These are phyloP conservation scores for Drosophila melanosoma DNA, from an alignment of 2,888 invertebrate species.

Conservation along the genomic window DNA sequence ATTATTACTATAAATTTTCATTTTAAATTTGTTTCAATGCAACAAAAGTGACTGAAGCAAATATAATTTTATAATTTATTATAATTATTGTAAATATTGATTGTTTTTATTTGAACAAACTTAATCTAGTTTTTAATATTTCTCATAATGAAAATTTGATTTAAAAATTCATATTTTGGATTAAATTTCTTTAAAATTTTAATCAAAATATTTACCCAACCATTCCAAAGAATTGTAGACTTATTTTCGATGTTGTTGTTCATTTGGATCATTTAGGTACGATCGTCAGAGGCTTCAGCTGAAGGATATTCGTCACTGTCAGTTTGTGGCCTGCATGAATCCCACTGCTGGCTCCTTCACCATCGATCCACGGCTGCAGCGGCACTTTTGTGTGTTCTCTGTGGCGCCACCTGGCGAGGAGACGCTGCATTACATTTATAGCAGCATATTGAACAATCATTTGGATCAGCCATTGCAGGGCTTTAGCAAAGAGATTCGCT, in stretches of 20 bases:
- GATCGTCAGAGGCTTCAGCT: conserved; percentile 92
- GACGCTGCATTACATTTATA: conserved; percentile 93
- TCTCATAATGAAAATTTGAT: neutral
- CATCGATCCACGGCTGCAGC: conserved; percentile 95
- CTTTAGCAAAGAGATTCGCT: conserved; percentile 86
- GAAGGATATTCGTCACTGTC: conserved; percentile 97
- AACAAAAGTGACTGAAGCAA: neutral
- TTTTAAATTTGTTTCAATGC: neutral
- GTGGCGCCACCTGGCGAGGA: conserved; percentile 93
- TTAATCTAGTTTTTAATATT: neutral
- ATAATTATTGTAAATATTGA: neutral
- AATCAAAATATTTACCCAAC: no score
- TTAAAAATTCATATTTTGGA: no score
- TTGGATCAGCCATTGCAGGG: conserved; percentile 88
- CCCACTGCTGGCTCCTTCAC: conserved; percentile 98
- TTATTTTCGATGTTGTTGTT: neutral
- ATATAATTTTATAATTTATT: neutral
- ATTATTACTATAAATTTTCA: neutral
- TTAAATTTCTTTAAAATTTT: neutral
- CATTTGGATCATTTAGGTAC: conserved; percentile 70
- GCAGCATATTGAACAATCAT: conserved; percentile 92
- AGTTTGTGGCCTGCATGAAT: conserved; percentile 98
- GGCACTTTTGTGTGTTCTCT: conserved; percentile 95
- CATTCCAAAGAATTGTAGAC: no score
- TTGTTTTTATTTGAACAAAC: neutral